Evolutionary conservation across 2,113 vertebrate species (phyloP).

Genomic region (Elachura formosa): DNA sequence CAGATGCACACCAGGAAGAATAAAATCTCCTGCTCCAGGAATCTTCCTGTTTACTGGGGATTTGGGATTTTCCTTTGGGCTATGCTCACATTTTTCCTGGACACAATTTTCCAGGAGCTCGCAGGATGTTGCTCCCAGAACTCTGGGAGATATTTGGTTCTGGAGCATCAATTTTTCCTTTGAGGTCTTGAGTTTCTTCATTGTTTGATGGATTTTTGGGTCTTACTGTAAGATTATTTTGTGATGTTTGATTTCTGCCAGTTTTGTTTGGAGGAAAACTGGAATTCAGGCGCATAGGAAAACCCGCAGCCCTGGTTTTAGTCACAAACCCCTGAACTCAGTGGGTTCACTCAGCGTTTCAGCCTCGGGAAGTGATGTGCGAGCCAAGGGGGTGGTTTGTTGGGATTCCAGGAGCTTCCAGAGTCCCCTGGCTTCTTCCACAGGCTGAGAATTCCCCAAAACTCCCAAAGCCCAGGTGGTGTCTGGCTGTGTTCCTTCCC

Average conservation of each 20-base stretch:
- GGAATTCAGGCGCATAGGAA: not conserved
- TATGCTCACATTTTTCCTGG: not conserved
- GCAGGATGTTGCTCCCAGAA: not conserved
- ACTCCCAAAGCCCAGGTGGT: not conserved
- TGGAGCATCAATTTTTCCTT: not conserved
- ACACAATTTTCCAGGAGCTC: fast-evolving
- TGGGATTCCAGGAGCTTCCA: not conserved
- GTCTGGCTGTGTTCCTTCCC: no score
- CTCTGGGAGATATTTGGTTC: not conserved
- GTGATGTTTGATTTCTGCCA: not conserved
- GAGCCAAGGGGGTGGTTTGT: no score
- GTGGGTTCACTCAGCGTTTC: not conserved
- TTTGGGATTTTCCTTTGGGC: not conserved
- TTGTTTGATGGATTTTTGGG: not conserved
- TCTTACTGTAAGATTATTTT: not conserved
- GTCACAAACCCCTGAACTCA: fast-evolving
- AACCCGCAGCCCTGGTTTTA: fast-evolving
- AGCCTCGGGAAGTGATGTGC: fast-evolving
- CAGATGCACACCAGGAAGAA: fast-evolving
- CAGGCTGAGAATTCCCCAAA: not conserved
- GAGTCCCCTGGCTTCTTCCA: not conserved
- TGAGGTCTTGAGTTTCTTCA: not conserved
- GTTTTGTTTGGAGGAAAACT: not conserved
- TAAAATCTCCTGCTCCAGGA: not conserved
- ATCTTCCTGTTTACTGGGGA: fast-evolving